These are phyloP conservation scores for Steinernema hermaphroditum DNA, from an alignment of 2,888 invertebrate genomes.

Conservation along the genomic window DNA sequence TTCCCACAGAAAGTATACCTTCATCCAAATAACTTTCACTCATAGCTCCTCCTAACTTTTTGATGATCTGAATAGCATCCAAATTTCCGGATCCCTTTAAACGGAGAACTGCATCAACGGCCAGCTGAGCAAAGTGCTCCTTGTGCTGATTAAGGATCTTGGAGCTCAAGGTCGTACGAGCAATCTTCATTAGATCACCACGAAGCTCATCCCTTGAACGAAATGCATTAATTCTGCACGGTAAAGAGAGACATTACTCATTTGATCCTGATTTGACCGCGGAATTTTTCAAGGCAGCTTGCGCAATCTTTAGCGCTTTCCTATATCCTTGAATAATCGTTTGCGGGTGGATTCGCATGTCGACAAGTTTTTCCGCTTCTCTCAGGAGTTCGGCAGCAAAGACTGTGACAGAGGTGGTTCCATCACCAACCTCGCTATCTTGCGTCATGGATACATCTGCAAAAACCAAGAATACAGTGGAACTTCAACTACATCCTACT, in stretches of 20 bases:
- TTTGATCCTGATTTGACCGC: conserved; percentile 79
- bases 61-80: conserved; percentile 94
- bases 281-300: conserved; percentile 78
- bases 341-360: conserved; percentile 94
- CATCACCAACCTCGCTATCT: conserved; percentile 99
- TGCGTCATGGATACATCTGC: conserved; percentile 93
- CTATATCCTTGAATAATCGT: conserved; percentile 95
- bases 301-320: conserved; percentile 81
- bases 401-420: conserved; percentile 98
- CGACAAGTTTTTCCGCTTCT: conserved; percentile 90
- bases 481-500: too few relatives aligned
- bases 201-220: conserved; percentile 71
- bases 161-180: conserved; percentile 93
- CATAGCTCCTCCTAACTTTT: conserved; percentile 89
- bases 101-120: conserved; percentile 91
- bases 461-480: too few relatives aligned
- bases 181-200: conserved; percentile 90
- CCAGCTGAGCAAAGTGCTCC: conserved; percentile 89
- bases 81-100: conserved; percentile 93
- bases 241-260: conserved; percentile 38
- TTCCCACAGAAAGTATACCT: conserved; percentile 66
- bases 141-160: conserved; percentile 97
- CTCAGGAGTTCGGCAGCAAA: conserved; percentile 85
- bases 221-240: background rate
- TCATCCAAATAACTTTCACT: conserved; percentile 92